Conservation (phyloP, 2,113 vertebrate genomes). For the Todiramphus chloris region DNA sequence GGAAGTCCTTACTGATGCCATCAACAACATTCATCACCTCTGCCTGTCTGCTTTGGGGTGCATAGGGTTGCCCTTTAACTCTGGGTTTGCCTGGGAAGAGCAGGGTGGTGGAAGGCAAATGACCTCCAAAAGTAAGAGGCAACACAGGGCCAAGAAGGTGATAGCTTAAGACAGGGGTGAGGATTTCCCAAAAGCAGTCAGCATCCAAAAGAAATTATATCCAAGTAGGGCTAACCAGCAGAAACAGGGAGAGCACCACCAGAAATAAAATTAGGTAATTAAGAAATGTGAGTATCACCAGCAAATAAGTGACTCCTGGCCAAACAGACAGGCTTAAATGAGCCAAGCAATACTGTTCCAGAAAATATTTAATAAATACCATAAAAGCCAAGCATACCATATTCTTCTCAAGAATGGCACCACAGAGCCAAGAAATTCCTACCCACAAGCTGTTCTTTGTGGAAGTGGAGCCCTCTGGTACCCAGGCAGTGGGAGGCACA, state of each 20-base stretch:
- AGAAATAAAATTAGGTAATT: background rate
- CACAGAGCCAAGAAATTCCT: background rate
- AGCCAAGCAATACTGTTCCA: background rate
- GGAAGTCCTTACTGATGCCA: background rate
- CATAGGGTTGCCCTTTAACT: background rate
- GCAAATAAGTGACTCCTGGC: background rate
- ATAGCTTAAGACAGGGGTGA: fast-evolving
- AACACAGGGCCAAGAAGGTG: background rate
- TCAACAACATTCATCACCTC: background rate
- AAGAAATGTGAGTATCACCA: background rate
- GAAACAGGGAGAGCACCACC: background rate
- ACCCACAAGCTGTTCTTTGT: background rate
- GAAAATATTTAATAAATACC: background rate
- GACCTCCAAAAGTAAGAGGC: background rate
- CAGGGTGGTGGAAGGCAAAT: background rate
- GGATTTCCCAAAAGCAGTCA: background rate
- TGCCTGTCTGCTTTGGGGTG: background rate
- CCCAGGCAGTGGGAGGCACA: background rate
- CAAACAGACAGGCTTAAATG: background rate
- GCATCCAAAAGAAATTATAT: fast-evolving
- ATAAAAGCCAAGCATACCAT: background rate
- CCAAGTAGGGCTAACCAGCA: background rate
- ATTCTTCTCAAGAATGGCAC: background rate
- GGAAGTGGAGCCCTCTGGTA: background rate
- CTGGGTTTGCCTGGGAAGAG: background rate